phyloP scores from a whole-genome alignment of 2,888 invertebrate genomes.

The Andrena fulva region DNA sequence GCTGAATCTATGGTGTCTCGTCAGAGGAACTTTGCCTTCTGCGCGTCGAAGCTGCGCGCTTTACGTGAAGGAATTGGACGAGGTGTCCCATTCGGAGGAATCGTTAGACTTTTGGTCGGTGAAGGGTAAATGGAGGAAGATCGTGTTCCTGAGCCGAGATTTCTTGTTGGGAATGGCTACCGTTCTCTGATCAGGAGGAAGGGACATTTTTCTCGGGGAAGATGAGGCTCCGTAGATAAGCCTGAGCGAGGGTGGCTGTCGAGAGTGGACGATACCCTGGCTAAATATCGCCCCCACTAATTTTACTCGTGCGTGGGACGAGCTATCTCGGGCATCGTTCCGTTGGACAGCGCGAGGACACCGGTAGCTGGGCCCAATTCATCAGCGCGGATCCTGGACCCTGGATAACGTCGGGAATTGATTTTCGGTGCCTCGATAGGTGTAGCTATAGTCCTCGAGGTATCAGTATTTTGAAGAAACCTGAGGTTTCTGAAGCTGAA shows the following conservation, averaged over 20 bases:
- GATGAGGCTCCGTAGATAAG: slow-evolving; percentile 77
- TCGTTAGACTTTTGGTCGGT: not conserved
- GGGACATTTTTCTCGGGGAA: slow-evolving; percentile 76
- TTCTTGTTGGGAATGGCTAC: slow-evolving; percentile 58
- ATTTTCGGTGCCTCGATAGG: not conserved
- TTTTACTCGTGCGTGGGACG: slow-evolving; percentile 64
- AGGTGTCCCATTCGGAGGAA: not conserved
- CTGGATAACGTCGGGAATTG: slow-evolving; percentile 10
- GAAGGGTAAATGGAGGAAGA: not conserved
- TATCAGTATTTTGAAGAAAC: not conserved
- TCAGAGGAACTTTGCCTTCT: slow-evolving; percentile 38
- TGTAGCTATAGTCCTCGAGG: not conserved
- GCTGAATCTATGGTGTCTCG: slow-evolving; percentile 54
- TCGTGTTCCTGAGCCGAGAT: not conserved
- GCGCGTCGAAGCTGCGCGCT: not conserved
- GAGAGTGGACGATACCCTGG: slow-evolving; percentile 74
- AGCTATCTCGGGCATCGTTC: slow-evolving; percentile 15
- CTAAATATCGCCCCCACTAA: slow-evolving; percentile 75
- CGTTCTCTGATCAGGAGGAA: slow-evolving; percentile 75
- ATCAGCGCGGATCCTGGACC: slow-evolving; percentile 4
- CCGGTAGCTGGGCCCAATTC: slow-evolving; percentile 28
- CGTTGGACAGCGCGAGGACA: slow-evolving; percentile 24
- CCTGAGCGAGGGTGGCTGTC: slow-evolving; percentile 76
- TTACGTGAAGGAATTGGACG: not conserved
- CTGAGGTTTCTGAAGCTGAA: too few relatives aligned